Base-by-base conservation (phyloP, 2,888 invertebrate genomes). In the Dysmachus trigonus region DNA sequence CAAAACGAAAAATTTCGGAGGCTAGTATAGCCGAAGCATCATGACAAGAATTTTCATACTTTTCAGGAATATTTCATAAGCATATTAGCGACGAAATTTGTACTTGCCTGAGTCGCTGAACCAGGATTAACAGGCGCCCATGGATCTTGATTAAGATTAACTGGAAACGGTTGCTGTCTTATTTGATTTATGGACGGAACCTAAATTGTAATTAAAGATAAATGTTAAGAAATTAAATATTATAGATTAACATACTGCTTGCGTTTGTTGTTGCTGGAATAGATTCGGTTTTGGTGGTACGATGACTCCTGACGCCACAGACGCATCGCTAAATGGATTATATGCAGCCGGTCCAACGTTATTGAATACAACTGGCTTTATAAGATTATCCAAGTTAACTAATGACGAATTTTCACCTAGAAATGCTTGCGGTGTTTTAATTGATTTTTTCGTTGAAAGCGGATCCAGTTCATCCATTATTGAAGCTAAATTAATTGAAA, bases 331-430 rank as follows among this genome's bases (percentile, higher is more conserved):
- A 88, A 92, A 92, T 87, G 92, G 92, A 91, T 92, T 92, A 87
- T 92, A 92, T 87, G 92, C 91, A 79, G 88, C 89, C 86, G 90
- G 88, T 85, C 88, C 90, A 87, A 90, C 85, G 88, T 90, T 91
- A 76, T 89, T 90, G 27, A 91, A 90, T 87, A 90, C 90, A 84
- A 91, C 92, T 87, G 94, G 93, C 89, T 94, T 95, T 89, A 99
- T 97, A 91, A 99, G 94, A 92, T 99, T 98, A 93, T 99, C 99
- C 92, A 99, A 94, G 94, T 99, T 99, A 88, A 99, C 99, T 89
- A 99, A 95, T 89, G 96, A 95, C 13, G 98, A 98, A 93, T 99
- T 99, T 93, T 98, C 98, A 73, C 99, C 99, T 85, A 99, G 95
- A 93, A 99, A 99, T 90, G 97, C 96, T 89, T 98, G 97, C 2